Conservation (phyloP, 2,113 vertebrate genomes). For the Prolemur simus region DNA sequence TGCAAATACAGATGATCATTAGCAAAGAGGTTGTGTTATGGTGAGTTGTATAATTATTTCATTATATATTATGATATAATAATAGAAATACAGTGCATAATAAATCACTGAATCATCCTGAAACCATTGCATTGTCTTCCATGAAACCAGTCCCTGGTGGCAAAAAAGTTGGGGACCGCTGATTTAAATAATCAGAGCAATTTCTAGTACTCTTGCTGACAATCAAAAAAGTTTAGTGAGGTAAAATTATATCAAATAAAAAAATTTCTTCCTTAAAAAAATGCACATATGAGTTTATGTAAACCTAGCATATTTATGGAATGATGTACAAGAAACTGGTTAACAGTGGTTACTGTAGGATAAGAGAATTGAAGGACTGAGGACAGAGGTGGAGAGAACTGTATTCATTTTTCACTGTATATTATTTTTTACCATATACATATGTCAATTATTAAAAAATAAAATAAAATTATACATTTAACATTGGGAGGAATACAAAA, state of each 20-base stretch:
- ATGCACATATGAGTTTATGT: not conserved
- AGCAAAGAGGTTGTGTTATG: too few species aligned
- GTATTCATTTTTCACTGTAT: not conserved
- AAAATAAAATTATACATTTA: slow-evolving; percentile 20
- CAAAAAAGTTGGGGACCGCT: too few species aligned
- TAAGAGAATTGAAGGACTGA: not conserved
- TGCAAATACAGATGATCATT: too few species aligned
- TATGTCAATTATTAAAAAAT: slow-evolving; percentile 3
- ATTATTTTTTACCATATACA: not conserved
- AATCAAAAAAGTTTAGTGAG: not conserved
- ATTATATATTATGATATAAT: too few species aligned
- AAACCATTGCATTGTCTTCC: too few species aligned
- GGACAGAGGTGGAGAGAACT: not conserved
- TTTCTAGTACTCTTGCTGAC: not conserved
- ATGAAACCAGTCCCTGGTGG: too few species aligned
- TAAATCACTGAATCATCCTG: too few species aligned
- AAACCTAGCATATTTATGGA: not conserved
- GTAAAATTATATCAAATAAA: slow-evolving; percentile 24
- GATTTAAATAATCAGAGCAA: not conserved
- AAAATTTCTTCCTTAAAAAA: slow-evolving; percentile 12
- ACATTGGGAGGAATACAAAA: slow-evolving; percentile 2
- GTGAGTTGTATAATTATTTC: too few species aligned
- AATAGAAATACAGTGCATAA: too few species aligned
- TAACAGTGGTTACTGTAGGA: not conserved
- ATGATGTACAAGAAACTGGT: not conserved